phyloP scores from a whole-genome alignment of 2,888 invertebrate species.

The Luffia ferchaultella region DNA sequence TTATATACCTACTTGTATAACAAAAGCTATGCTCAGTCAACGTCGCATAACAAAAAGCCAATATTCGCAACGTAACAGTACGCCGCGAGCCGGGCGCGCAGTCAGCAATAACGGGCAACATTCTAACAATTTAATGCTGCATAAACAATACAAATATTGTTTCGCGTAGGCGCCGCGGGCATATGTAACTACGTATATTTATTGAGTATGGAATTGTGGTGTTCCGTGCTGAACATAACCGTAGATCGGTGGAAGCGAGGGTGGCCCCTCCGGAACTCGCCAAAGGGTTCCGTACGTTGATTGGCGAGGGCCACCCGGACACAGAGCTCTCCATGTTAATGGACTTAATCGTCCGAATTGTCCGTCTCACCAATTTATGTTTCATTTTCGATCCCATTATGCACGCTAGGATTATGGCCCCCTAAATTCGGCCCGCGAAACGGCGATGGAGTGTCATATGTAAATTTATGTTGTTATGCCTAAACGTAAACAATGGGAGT shows the following conservation, averaged over 20 bases:
- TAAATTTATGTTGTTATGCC: conserved; percentile 22
- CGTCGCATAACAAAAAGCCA: conserved; percentile 11
- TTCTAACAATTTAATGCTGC: conserved; percentile 62
- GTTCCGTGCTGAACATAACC: conserved; percentile 41
- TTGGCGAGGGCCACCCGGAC: conserved; percentile 35
- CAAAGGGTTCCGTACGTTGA: background rate
- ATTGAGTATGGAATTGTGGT: conserved; percentile 62
- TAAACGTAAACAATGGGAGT: too few relatives aligned
- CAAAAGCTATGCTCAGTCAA: background rate
- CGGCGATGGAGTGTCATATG: conserved; percentile 42
- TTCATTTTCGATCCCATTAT: conserved; percentile 65
- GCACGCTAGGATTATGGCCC: conserved; percentile 50
- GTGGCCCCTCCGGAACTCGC: conserved; percentile 30
- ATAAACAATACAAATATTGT: conserved; percentile 61
- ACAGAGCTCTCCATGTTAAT: conserved; percentile 50
- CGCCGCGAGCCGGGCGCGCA: conserved; percentile 58
- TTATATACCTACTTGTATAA: too few relatives aligned
- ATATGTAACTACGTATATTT: conserved; percentile 56
- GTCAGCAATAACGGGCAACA: conserved; percentile 61
- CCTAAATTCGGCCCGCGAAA: conserved; percentile 34
- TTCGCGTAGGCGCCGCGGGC: conserved; percentile 40
- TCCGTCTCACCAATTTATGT: conserved; percentile 60
- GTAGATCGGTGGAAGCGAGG: conserved; percentile 55
- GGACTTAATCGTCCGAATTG: conserved; percentile 58
- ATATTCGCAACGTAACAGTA: conserved; percentile 40